These are phyloP conservation scores for Drosophila mercatorum DNA, from an alignment of 2,888 invertebrate genomes.

Conservation along the genomic window DNA sequence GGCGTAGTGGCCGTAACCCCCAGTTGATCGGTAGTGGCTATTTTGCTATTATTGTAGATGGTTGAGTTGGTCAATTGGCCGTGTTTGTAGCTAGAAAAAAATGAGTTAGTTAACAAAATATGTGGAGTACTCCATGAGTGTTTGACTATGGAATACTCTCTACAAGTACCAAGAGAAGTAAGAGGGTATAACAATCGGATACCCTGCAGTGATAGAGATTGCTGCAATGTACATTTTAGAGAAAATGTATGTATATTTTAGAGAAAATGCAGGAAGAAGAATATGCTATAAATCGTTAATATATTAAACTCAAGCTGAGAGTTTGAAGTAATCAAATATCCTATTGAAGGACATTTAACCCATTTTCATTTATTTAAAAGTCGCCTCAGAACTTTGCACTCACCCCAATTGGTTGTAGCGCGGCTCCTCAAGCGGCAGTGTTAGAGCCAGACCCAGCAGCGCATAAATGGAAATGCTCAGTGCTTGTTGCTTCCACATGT, in stretches of 20 bases:
- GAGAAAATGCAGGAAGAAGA: too few relatives aligned
- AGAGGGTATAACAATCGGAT: too few relatives aligned
- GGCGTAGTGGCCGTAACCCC: not conserved
- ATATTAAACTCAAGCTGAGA: not conserved
- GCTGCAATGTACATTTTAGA: too few relatives aligned
- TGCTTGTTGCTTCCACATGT: conserved; percentile 45
- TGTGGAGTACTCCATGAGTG: too few relatives aligned
- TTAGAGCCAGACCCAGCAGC: conserved; percentile 22
- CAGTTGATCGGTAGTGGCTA: conserved; percentile 18
- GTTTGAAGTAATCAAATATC: not conserved
- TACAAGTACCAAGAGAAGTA: not conserved
- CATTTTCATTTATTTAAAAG: too few relatives aligned
- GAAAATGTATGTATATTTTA: too few relatives aligned
- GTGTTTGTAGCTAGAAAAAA: conserved; percentile 6
- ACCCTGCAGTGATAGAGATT: too few relatives aligned
- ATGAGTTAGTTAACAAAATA: not conserved
- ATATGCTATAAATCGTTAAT: not conserved
- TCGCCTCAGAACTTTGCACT: not conserved
- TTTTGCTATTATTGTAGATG: conserved; percentile 12
- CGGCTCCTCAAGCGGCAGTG: conserved; percentile 44
- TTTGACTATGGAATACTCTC: not conserved
- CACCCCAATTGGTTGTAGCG: conserved; percentile 59
- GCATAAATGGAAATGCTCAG: conserved; percentile 25
- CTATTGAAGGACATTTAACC: not conserved
- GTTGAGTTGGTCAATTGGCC: conserved; percentile 6